These are phyloP conservation scores for Heliconius hermathena DNA, from an alignment of 1,140 invertebrate species.

Conservation along the genomic window DNA sequence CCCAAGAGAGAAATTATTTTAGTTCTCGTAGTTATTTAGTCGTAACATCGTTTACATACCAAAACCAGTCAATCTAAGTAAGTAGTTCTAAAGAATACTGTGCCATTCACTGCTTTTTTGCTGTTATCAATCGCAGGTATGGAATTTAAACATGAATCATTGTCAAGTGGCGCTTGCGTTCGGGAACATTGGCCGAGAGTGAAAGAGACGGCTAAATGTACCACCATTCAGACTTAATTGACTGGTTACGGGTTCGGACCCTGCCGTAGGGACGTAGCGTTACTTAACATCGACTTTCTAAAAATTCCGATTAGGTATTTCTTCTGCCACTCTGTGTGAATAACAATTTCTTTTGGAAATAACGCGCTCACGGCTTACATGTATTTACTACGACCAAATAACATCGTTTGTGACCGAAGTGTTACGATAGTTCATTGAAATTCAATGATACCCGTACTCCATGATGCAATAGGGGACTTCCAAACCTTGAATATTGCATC, in stretches of 20 bases:
- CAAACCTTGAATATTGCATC: constrained; percentile 36
- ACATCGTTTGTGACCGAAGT: constrained; percentile 39
- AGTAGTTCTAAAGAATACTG: constrained; percentile 57
- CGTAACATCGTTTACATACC: constrained; percentile 11
- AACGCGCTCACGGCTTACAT: constrained; percentile 40
- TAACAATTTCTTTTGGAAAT: constrained; percentile 63
- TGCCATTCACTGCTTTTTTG: constrained; percentile 70
- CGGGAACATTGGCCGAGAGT: constrained; percentile 61
- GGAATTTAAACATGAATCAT: constrained; percentile 79
- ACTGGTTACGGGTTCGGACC: constrained; percentile 78
- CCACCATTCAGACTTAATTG: constrained; percentile 79
- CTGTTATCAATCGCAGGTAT: constrained; percentile 79
- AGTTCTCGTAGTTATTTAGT: not conserved
- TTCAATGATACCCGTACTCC: constrained; percentile 38
- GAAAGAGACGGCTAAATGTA: constrained; percentile 71
- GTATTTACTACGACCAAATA: constrained; percentile 32
- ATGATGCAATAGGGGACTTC: constrained; percentile 40
- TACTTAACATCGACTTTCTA: constrained; percentile 76
- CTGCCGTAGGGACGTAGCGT: constrained; percentile 74
- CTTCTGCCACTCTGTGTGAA: constrained; percentile 62
- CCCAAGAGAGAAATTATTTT: constrained; percentile 9
- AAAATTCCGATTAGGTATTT: constrained; percentile 68
- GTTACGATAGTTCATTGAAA: constrained; percentile 42
- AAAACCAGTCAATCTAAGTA: constrained; percentile 15
- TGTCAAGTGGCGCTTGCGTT: constrained; percentile 75